Percentiles rank a stretch among this genome's conserved stretches.
Conservation (phyloP, 2,113 vertebrate species). For the Proteles cristata region DNA sequence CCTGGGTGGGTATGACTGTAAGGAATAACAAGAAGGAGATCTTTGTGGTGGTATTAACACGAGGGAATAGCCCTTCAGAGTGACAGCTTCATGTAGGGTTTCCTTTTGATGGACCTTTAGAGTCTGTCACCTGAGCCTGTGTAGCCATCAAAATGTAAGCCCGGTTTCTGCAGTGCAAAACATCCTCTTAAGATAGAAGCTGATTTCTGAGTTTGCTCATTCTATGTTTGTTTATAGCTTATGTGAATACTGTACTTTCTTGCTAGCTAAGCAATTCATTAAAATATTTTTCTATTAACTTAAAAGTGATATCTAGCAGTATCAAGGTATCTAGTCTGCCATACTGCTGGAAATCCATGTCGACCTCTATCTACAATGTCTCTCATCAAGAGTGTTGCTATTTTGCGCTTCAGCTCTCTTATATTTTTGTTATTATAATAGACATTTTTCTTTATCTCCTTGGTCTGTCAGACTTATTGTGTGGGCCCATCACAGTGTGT, state of each 20-base stretch:
- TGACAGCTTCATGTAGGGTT: not conserved
- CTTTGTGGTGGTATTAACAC: not conserved
- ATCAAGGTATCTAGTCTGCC: not conserved
- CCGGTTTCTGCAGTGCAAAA: not conserved
- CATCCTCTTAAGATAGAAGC: not conserved
- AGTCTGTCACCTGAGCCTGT: not conserved
- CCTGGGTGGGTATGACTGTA: not conserved
- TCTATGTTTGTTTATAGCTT: slow-evolving; percentile 13
- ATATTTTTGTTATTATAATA: not conserved
- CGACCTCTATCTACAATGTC: not conserved
- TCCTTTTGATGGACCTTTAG: not conserved
- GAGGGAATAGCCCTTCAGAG: not conserved
- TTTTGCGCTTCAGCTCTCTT: not conserved
- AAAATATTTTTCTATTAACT: not conserved
- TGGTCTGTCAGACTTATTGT: not conserved
- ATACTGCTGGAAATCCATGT: not conserved
- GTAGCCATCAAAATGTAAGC: not conserved
- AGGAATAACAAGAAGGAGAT: not conserved
- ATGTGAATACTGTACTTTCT: not conserved
- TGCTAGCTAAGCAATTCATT: not conserved
- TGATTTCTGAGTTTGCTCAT: not conserved
- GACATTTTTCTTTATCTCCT: not conserved
- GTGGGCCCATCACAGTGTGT: not conserved
- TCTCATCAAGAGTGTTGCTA: not conserved
- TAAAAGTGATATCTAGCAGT: not conserved